Evolutionary conservation across 1,140 invertebrate genomes (phyloP), one percentile per base, ranked within the genome.

Genomic region (Drosophila takahashii): DNA sequence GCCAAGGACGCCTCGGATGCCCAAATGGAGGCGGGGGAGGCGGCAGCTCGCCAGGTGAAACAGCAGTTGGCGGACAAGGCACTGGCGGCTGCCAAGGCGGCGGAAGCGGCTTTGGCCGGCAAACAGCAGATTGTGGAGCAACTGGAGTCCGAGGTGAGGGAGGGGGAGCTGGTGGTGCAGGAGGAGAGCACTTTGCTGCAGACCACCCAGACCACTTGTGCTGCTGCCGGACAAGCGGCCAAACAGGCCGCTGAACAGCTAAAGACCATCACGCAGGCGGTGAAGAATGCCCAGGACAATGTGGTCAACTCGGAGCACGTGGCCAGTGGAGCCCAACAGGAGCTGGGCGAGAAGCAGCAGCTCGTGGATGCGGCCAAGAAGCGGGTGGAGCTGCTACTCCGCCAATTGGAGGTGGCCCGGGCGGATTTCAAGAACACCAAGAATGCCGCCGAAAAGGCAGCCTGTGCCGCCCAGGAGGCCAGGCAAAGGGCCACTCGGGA

Each of bases 41-140:
- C 95, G 56, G 95, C 95, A 13, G 93, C 95, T 7, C 94, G 93
- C 26, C 90, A 95, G 93, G 95, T 95, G 3, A 95, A 95, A 89
- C 93, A 93, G 3, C 94, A 95, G 84, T 74, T 95, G 41, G 95
- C 95, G 0, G 94, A 95, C 26, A 95, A 95, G 81, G 95, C 95
- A 0, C 65, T 93, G 7, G 93, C 95, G 65, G 95, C 95, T 8
- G 95, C 95, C 0, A 95, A 95, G 86, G 95, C 95, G 1, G 95
- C 95, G 0, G 94, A 95, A 66, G 95, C 94, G 0, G 95, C 94
- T 0, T 84, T 95, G 1, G 93, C 94, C 2, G 93, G 94, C 0
- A 95, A 95, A 66, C 93, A 95, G 74, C 93, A 93, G 34, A 93
- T 95, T 6, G 93, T 95, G 0, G 93, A 94, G 45, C 94, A 94